Base-by-base conservation (phyloP, 2,888 invertebrate species). In the Lordiphosa andalusiaca region DNA sequence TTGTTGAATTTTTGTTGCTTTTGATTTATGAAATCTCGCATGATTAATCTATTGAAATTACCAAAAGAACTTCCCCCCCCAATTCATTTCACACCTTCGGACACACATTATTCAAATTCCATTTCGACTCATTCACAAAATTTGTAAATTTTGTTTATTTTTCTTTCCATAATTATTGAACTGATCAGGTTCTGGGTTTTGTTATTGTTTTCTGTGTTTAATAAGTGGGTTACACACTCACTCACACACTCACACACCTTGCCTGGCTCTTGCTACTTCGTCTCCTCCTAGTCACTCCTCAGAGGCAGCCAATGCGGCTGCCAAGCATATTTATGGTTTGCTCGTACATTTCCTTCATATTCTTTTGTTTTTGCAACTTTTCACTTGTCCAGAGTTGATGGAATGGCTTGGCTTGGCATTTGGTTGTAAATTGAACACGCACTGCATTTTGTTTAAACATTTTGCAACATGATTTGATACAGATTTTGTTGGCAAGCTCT, bases 401-500 rank as follows among this genome's bases (percentile, higher is more conserved):
- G 40, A 40, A 40, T 41, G 50, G 65, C 23, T 50, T 44, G 56
- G 53, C 53, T 39, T 44, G 56, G 53, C 53, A 35, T 50, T 64
- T 61, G 47, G 48, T 66, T 66, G 55, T 49, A 46, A 57, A 42
- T 49, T 61, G 64, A 73, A 75, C 81, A 42, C 54, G 69, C 73
- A 72, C 76, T 64, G 83, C 75, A 80, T 68, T 58, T 49, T n/a
- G n/a, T 41, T 53, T 16, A 23, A 36, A 53, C 53, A 65, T 69
- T 53, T 67, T 69, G 48, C 13, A 38, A 25, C 23, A 21, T 38
- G 16, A 25, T 25, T 25, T 40, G 19, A 35, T 35, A 16, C 16
- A 25, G 25, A 25, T 25, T 33, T 35, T 36, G 35, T 0, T 47
- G 66, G 58, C 65, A 56, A 55, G 75, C 78, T 63, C 56, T 19